Conservation (phyloP, 2,888 invertebrate species). For the Idaea biselata region DNA sequence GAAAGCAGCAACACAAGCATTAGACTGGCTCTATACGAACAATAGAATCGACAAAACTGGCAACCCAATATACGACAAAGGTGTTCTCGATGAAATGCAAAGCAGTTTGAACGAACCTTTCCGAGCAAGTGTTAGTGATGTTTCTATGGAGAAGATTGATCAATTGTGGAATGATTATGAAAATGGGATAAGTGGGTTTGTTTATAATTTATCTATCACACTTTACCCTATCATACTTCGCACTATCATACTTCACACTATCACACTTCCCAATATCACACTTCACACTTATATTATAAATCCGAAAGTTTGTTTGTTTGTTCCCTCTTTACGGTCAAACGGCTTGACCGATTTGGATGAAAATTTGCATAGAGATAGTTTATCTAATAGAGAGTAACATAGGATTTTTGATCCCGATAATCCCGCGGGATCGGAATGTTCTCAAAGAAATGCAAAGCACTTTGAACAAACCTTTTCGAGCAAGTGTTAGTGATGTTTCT, state of each 20-base stretch:
- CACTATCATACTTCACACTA: no score
- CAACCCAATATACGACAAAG: slow-evolving; percentile 68
- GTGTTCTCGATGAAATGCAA: slow-evolving; percentile 53
- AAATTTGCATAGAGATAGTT: no score
- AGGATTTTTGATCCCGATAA: no score
- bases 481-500: slow-evolving; percentile 54
- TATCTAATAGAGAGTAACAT: no score
- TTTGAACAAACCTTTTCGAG: slow-evolving; percentile 49
- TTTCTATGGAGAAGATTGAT: slow-evolving; percentile 57
- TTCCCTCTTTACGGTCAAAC: no score
- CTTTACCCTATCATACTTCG: no score
- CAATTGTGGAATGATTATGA: slow-evolving; percentile 68
- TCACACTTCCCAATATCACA: no score
- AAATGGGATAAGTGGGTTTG: slow-evolving; percentile 65
- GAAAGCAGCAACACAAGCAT: slow-evolving; percentile 74
- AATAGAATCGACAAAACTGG: slow-evolving; percentile 71
- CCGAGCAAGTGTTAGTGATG: slow-evolving; percentile 48
- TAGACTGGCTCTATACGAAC: slow-evolving; percentile 76
- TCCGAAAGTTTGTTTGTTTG: no score
- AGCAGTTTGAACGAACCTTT: slow-evolving; percentile 52
- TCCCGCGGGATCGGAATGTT: no score
- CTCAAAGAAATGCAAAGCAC: slow-evolving; percentile 50
- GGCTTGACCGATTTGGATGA: no score
- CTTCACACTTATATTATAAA: no score
- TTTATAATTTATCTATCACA: slow-evolving; percentile 17